A percentile compares a stretch with the other conserved stretches of the same genome.
Conservation (phyloP, 2,888 invertebrate genomes). For the Himalopsyche tibetana region DNA sequence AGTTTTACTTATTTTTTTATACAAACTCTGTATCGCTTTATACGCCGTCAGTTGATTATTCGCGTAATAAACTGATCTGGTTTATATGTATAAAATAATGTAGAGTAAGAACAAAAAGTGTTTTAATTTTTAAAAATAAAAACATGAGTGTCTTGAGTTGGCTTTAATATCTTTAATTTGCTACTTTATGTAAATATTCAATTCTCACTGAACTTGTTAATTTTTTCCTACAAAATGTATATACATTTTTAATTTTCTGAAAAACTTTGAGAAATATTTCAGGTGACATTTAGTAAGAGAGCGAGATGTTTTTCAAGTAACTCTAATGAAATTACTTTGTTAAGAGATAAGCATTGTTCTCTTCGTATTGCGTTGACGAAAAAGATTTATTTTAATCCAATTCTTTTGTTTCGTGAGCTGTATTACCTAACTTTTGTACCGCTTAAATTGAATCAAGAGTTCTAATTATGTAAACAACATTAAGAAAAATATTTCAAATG, state of each 20-base stretch:
- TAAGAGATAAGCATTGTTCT: constrained; percentile 39
- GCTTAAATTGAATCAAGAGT: constrained; percentile 24
- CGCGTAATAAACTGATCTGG: too few species aligned
- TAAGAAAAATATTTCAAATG: not conserved
- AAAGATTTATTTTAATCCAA: constrained; percentile 34
- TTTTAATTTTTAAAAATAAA: too few species aligned
- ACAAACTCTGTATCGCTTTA: too few species aligned
- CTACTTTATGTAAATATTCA: not conserved
- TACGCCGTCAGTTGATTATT: too few species aligned
- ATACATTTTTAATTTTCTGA: constrained; percentile 6
- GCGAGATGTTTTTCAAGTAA: not conserved
- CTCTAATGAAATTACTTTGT: constrained; percentile 42
- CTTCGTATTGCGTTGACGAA: constrained; percentile 10
- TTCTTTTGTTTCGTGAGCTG: constrained; percentile 24
- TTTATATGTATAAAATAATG: too few species aligned
- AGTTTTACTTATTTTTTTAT: too few species aligned
- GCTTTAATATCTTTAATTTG: too few species aligned
- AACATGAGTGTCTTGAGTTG: too few species aligned
- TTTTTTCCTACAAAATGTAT: not conserved
- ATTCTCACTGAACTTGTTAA: not conserved
- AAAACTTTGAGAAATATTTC: constrained; percentile 6
- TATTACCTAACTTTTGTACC: constrained; percentile 9
- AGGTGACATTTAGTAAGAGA: constrained; percentile 28
- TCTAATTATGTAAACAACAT: constrained; percentile 19
- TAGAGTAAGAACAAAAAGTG: too few species aligned